A percentile compares a stretch with the other conserved stretches of the same genome.
Conservation (phyloP, 2,797 vertebrate genomes). For the Poeciliopsis gracilis region DNA sequence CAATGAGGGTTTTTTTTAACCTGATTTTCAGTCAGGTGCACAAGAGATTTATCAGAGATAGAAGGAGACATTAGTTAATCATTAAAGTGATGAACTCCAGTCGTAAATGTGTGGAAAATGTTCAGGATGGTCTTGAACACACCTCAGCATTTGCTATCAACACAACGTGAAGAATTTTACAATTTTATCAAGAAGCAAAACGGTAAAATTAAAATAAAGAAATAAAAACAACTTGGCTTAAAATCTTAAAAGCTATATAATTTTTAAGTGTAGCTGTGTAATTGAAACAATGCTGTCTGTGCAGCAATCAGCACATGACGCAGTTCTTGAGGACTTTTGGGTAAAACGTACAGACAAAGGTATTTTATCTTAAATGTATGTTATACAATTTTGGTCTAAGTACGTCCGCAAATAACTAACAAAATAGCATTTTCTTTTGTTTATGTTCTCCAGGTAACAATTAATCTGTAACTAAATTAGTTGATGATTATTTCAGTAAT, state of each 20-base stretch:
- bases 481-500: too few relatives aligned
- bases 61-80: not conserved
- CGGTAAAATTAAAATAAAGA: not conserved
- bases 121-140: not conserved
- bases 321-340: not conserved
- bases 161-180: not conserved
- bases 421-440: too few relatives aligned
- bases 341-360: too few relatives aligned
- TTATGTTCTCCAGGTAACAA: too few relatives aligned
- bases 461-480: too few relatives aligned
- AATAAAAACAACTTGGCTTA: not conserved
- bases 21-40: not conserved
- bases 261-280: not conserved
- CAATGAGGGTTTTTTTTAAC: not conserved
- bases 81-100: not conserved
- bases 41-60: not conserved
- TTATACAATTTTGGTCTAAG: too few relatives aligned
- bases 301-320: not conserved
- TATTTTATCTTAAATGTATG: too few relatives aligned
- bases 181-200: not conserved
- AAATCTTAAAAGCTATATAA: not conserved
- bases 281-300: not conserved
- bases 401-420: too few relatives aligned
- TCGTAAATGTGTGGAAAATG: not conserved
- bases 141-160: not conserved